Conservation (phyloP, 2,797 vertebrate species). For the Lepus townsendii region DNA sequence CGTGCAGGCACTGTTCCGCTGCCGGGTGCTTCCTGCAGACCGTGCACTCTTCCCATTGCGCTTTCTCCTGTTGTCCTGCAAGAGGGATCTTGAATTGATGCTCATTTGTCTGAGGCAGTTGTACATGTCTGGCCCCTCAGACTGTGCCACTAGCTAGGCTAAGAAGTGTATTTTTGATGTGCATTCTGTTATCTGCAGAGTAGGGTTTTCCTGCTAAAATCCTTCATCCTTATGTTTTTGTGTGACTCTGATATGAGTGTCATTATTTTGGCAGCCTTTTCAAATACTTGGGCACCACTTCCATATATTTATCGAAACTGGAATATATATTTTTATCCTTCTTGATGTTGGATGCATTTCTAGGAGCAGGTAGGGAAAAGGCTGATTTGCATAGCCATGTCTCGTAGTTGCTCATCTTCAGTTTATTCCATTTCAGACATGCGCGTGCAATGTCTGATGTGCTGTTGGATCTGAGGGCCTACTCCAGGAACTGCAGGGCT, state of each 20-base stretch:
- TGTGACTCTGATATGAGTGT: background rate
- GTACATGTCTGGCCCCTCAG: too few species aligned
- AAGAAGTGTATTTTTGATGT: background rate
- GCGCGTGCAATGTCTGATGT: background rate
- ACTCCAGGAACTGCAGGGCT: background rate
- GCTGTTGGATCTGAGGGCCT: background rate
- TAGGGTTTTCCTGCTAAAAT: background rate
- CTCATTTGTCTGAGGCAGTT: background rate
- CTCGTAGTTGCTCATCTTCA: background rate
- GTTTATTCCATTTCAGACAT: background rate
- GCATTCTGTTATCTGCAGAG: background rate
- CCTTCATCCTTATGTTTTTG: background rate
- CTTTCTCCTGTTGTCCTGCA: background rate
- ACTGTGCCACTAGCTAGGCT: background rate
- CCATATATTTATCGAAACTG: background rate
- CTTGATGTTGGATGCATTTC: background rate
- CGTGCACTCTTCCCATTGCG: rapidly evolving
- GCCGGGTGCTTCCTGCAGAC: background rate
- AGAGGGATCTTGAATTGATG: background rate
- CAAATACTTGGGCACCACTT: background rate
- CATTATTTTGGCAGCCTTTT: background rate
- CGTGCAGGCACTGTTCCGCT: background rate
- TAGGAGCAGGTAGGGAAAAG: background rate
- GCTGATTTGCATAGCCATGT: background rate
- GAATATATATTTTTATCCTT: background rate